Base-by-base conservation (phyloP, 2,797 vertebrate genomes). In the Gorsachius magnificus region DNA sequence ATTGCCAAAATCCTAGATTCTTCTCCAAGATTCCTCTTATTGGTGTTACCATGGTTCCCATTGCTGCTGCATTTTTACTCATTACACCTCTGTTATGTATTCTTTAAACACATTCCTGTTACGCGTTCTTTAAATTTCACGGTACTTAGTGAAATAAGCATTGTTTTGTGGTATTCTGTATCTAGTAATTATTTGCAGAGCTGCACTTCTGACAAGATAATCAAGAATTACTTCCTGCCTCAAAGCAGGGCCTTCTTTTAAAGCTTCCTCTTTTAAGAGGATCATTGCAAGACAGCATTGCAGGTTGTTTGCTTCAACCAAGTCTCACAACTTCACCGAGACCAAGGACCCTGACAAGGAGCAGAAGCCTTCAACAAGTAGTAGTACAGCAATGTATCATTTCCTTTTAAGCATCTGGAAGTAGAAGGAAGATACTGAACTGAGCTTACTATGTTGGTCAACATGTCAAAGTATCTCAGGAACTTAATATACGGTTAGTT, bases 71-170 rank as follows among this genome's bases (percentile, higher is more conserved):
- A 17, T 25, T 36, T 58, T 51, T n/a, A 35, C 36, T 60, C 63
- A 31, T 51, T 58, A 58, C 20, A 45, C 54, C 36, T 45, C 26
- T 16, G 1, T 35, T 20, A 41, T 0, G 1, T 1, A 1, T 22
- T 60, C 72, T 60, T 68, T 53, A 51, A 36, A 68, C 33, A 45
- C 26, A 10, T 36, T 45, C 21, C 26, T 16, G 1, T 35, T 31
- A 41, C 0, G 1, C 1, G 1, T 18, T 60, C 72, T 60, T 68
- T 53, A 60, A 36, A 68, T 60, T 51, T 68, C 36, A 43, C 7
- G 7, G 21, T n/a, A 17, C 6, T 35, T 26, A 5, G 63, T 45
- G 33, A 68, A 86, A 60, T 33, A 51, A 58, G 11, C 36, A 31
- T 14, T 74, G 33, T 9, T 51, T 36, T 60, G 25, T 36, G 81